Evolutionary conservation across 2,797 vertebrate genomes (phyloP), one percentile per base, ranked within the genome.

Genomic region (Phrynocephalus vlangalii): DNA sequence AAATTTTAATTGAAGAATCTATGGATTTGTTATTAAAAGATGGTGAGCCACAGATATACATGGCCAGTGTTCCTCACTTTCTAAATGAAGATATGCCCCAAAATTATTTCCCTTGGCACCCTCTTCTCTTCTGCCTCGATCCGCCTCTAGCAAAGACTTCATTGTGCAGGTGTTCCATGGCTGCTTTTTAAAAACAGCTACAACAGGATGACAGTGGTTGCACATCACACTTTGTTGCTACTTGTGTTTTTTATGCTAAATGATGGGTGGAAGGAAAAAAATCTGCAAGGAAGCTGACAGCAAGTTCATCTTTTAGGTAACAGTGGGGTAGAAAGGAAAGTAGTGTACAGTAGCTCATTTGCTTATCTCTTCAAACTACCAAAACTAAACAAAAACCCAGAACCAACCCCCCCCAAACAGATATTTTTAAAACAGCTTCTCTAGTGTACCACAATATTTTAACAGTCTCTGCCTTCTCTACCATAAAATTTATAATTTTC

Each of bases 1-100:
- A 9, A 90, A 91, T 90, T 92, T 52, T 89, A 93, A 87, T 0
- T 83, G 52, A 90, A 88, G 84, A 91, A 92, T 77, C 88, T 80
- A 82, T 80, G 15, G 63, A 28, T 28, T 70, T 60, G 11, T 50
- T 6, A 5, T 52, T 16, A 56, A 68, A 71, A 2, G 60, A 28
- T 16, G 20, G 28, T 50, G 20, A 44, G 38, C 38, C 38, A 44
- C 38, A n/a, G 18, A 85, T 70, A 68, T 28, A 79, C 15, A 76
- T n/a, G 44, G 7, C 1, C 26, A 50, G 44, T 82, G 33, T 44
- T 68, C 26, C 3, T 33, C 15, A 16, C 2, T 48, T 82, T 50
- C 38, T 48, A 68, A 22, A 82, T 26, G 38, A 7, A 38, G 6
- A 77, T 26, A 13, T 78, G 48, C 9, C 28, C 13, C 22, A 78